A percentile compares a stretch with the other conserved stretches of the same genome.
Evolutionary conservation across 2,888 invertebrate genomes (phyloP).

Genomic region (Fragum fragum): DNA sequence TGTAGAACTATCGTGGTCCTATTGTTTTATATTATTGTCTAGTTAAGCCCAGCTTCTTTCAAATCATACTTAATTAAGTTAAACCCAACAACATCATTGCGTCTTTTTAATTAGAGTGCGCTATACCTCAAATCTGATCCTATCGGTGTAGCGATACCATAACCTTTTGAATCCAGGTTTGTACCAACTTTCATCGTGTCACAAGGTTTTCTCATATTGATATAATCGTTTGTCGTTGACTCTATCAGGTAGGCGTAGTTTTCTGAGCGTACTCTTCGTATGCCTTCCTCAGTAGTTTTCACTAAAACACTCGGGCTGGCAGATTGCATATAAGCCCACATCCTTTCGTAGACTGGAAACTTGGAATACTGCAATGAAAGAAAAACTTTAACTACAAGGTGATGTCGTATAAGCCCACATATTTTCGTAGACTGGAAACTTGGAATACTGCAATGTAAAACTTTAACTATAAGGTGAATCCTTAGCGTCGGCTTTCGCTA

Average conservation of each 20-base stretch:
- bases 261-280: slow-evolving; percentile 91
- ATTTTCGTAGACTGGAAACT: slow-evolving; percentile 94
- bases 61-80: no score
- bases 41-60: no score
- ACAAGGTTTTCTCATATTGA: slow-evolving; percentile 93
- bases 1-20: no score
- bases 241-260: slow-evolving; percentile 89
- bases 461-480: no score
- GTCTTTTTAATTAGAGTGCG: no score
- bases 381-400: no score
- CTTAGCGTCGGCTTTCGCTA: no score
- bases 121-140: slow-evolving; percentile 76
- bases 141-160: slow-evolving; percentile 93
- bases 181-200: slow-evolving; percentile 90
- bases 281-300: slow-evolving; percentile 93
- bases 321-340: slow-evolving; percentile 97
- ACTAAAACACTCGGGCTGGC: slow-evolving; percentile 91
- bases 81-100: no score
- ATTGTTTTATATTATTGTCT: no score
- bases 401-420: slow-evolving; percentile 98
- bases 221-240: slow-evolving; percentile 91
- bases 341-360: slow-evolving; percentile 94
- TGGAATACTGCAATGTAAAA: slow-evolving; percentile 92
- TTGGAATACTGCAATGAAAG: slow-evolving; percentile 91
- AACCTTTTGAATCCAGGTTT: slow-evolving; percentile 94